Conservation (phyloP, 2,888 invertebrate genomes). For the Proisotoma minuta region DNA sequence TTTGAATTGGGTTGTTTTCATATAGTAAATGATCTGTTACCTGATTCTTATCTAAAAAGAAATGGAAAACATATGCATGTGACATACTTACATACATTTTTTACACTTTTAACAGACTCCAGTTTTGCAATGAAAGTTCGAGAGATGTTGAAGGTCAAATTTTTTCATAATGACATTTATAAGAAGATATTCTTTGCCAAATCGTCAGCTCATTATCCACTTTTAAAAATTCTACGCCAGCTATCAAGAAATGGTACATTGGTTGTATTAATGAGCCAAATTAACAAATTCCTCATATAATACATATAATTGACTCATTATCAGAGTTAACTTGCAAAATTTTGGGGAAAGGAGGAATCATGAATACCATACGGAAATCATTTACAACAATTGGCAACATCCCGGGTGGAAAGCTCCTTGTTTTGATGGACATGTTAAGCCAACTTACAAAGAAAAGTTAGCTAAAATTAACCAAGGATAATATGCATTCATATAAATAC, state of each 20-base stretch:
- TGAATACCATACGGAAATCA: constrained; percentile 59
- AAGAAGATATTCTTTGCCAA: constrained; percentile 54
- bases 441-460: constrained; percentile 66
- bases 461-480: constrained; percentile 44
- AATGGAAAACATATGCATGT: no score
- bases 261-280: background rate
- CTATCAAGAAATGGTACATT: constrained; percentile 40
- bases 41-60: background rate
- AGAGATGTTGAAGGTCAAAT: constrained; percentile 59
- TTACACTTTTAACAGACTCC: no score
- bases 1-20: background rate
- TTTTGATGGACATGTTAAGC: constrained; percentile 63
- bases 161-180: constrained; percentile 61
- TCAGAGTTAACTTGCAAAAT: constrained; percentile 52
- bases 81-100: no score
- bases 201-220: constrained; percentile 36
- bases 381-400: constrained; percentile 53
- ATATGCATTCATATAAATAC: background rate
- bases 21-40: background rate
- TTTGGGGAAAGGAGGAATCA: constrained; percentile 60
- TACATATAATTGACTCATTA: constrained; percentile 7
- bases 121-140: constrained; percentile 65
- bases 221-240: constrained; percentile 40
- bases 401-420: constrained; percentile 60
- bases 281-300: background rate